Conservation (phyloP, 2,888 invertebrate genomes). For the Smittia sp. region DNA sequence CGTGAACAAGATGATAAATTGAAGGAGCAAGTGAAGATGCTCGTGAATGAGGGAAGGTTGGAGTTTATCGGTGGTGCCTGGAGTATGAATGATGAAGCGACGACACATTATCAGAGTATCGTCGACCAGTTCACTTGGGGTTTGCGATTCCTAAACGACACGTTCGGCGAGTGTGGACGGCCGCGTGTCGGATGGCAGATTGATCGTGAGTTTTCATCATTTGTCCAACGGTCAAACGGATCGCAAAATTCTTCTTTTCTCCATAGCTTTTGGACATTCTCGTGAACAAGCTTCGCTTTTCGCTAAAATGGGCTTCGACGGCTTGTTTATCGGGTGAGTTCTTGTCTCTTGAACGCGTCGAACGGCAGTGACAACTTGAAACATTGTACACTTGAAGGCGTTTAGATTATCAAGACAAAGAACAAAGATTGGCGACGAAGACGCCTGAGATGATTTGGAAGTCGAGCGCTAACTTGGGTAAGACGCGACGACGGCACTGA, state of each 20-base stretch:
- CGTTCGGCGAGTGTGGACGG: slow-evolving; percentile 69
- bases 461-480: slow-evolving; percentile 69
- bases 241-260: no score
- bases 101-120: slow-evolving; percentile 65
- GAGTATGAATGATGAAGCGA: slow-evolving; percentile 82
- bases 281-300: slow-evolving; percentile 79
- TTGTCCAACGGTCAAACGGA: no score
- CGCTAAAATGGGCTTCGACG: slow-evolving; percentile 85
- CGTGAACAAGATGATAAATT: slow-evolving; percentile 61
- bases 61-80: slow-evolving; percentile 78
- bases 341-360: no score
- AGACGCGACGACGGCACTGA: slow-evolving; percentile 42
- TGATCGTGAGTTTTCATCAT: no score
- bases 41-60: slow-evolving; percentile 70
- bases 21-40: slow-evolving; percentile 60
- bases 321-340: slow-evolving; percentile 68
- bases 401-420: slow-evolving; percentile 83
- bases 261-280: slow-evolving; percentile 85
- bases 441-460: slow-evolving; percentile 84
- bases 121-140: slow-evolving; percentile 73
- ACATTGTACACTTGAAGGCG: slow-evolving; percentile 50
- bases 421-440: slow-evolving; percentile 57
- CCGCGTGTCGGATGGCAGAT: slow-evolving; percentile 83
- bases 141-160: slow-evolving; percentile 64
- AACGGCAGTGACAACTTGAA: no score